These are phyloP conservation scores for Scelioninae gen. 1 DNA, from an alignment of 2,888 invertebrate genomes.

Conservation along the genomic window DNA sequence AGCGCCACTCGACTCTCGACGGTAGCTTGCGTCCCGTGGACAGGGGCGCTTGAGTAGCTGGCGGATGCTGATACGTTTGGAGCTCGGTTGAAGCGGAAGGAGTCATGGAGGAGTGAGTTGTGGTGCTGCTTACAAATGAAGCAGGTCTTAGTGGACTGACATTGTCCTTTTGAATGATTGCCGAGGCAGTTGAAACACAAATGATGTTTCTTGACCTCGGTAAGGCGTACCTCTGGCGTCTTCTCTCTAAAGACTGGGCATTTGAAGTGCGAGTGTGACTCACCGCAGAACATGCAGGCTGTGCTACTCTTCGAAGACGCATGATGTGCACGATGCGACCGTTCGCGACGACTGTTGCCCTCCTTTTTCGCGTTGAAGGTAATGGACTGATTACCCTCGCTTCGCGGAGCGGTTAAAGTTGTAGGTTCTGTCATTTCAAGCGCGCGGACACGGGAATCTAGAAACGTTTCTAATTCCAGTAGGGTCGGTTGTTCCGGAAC, in stretches of 20 bases:
- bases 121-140: constrained; percentile 1
- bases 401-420: no score
- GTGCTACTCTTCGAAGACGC: no score
- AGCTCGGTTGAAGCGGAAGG: no score
- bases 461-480: constrained; percentile 12
- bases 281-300: not conserved
- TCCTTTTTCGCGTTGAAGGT: no score
- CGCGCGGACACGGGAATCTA: constrained; percentile 14
- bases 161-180: not conserved
- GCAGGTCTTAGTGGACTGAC: constrained; percentile 1
- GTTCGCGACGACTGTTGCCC: no score
- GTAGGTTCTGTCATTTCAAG: constrained; percentile 11
- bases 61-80: no score
- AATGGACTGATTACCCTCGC: no score
- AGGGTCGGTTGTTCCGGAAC: not conserved
- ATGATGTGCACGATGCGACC: no score
- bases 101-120: not conserved
- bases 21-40: no score
- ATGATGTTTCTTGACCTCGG: not conserved
- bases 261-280: not conserved
- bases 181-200: constrained; percentile 2
- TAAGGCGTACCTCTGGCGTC: not conserved
- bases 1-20: no score
- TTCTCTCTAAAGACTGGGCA: not conserved
- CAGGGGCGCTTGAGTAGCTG: no score